phyloP scores from a whole-genome alignment of 2,888 invertebrate species.

The Polydrusus cervinus region DNA sequence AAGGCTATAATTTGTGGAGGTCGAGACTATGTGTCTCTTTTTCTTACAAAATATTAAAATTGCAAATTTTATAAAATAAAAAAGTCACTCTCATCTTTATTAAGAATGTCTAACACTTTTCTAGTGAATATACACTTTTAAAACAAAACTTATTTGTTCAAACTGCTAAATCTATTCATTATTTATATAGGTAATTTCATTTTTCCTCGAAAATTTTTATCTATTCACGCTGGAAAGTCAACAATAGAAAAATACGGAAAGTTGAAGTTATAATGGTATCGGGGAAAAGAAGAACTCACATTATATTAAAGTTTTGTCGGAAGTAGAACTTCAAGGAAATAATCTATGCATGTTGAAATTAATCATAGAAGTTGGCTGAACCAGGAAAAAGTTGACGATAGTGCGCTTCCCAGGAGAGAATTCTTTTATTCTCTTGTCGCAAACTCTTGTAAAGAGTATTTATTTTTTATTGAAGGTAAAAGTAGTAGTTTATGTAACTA shows the following conservation, averaged over 20 bases:
- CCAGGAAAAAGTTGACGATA: conserved; percentile 8
- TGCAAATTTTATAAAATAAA: too few species aligned
- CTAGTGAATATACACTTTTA: background rate
- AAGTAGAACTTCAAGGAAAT: conserved; percentile 37
- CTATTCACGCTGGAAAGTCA: conserved; percentile 32
- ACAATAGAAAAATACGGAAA: conserved; percentile 46
- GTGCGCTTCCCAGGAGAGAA: background rate
- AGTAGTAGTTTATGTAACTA: too few species aligned
- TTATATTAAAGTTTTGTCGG: conserved; percentile 47
- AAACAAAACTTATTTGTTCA: background rate
- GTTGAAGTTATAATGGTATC: conserved; percentile 35
- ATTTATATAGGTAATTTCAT: conserved; percentile 40
- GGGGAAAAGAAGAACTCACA: conserved; percentile 36
- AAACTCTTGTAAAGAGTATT: background rate
- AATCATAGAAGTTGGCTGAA: conserved; percentile 28
- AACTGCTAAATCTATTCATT: conserved; percentile 22
- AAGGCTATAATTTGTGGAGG: too few species aligned
- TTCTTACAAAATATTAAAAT: too few species aligned
- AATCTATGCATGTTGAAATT: conserved; percentile 39
- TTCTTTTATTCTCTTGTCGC: conserved; percentile 3
- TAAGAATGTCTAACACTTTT: too few species aligned
- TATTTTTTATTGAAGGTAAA: background rate
- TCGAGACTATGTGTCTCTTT: too few species aligned
- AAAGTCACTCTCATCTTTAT: too few species aligned
- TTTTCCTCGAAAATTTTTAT: conserved; percentile 40